Evolutionary conservation across 2,888 invertebrate genomes (phyloP).

Genomic region (Leptothorax acervorum): DNA sequence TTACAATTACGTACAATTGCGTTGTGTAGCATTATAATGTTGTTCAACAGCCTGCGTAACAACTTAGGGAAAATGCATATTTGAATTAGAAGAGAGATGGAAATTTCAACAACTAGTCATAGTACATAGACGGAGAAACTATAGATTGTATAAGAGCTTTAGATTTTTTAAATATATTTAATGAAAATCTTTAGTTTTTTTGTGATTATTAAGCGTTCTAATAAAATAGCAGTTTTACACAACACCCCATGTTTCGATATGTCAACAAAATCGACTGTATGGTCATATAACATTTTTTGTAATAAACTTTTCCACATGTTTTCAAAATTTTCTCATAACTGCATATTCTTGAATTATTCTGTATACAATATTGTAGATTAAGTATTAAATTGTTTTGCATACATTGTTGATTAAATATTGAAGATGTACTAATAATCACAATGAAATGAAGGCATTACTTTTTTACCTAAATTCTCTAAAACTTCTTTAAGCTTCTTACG

Average conservation of each 20-base stretch:
- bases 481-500: conserved; percentile 36
- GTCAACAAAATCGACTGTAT: not conserved
- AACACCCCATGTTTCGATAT: not conserved
- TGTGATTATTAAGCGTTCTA: not conserved
- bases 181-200: not conserved
- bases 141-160: not conserved
- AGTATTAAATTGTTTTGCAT: not conserved
- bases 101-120: not conserved
- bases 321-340: not conserved
- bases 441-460: conserved; percentile 17
- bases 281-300: not conserved
- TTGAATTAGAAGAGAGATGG: not conserved
- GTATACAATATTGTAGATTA: not conserved
- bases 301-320: not conserved
- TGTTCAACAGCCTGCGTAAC: conserved; percentile 20
- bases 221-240: not conserved
- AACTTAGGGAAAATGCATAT: conserved; percentile 20
- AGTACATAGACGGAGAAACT: not conserved
- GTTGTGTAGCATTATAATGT: conserved; percentile 10
- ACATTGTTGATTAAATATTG: conserved; percentile 6
- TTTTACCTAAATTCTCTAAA: conserved; percentile 26
- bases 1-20: conserved; percentile 42
- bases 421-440: not conserved
- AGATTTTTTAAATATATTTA: not conserved
- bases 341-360: not conserved